Conservation (phyloP, 2,888 invertebrate species). For the Syrista parreyssii region DNA sequence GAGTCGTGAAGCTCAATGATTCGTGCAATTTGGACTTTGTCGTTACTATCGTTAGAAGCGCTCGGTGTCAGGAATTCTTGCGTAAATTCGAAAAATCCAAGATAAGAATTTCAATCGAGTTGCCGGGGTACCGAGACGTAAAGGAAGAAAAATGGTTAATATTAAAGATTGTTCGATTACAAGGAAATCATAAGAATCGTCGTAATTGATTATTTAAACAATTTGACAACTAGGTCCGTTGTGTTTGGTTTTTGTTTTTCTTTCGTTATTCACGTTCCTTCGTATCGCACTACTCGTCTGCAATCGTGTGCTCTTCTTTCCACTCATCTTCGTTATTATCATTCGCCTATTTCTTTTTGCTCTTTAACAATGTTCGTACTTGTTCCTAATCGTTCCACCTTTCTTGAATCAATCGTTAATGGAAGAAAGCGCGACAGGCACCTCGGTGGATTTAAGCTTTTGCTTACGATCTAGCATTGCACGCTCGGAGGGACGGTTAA, state of each 20-base stretch:
- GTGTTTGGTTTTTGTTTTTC: conserved; percentile 11
- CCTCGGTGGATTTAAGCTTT: conserved; percentile 2
- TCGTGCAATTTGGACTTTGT: background rate
- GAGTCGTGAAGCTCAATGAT: background rate
- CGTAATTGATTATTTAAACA: background rate
- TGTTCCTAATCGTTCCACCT: background rate
- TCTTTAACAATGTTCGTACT: background rate
- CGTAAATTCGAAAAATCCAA: background rate
- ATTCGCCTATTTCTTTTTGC: background rate
- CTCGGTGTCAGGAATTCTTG: background rate
- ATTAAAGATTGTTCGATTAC: background rate
- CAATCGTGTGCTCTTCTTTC: background rate
- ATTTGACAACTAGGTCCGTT: conserved; percentile 3
- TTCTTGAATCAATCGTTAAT: background rate
- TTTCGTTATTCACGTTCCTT: background rate
- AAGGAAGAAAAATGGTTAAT: background rate
- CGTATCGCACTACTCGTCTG: background rate
- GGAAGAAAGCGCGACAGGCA: conserved; percentile 5
- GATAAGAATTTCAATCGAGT: background rate
- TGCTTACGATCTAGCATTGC: conserved; percentile 45
- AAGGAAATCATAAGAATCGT: background rate
- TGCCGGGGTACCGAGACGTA: background rate
- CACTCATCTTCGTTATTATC: background rate
- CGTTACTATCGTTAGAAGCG: background rate
- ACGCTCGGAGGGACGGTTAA: conserved; percentile 24